Conservation (phyloP, 2,797 vertebrate species). For the Orientallactaga sibirica region DNA sequence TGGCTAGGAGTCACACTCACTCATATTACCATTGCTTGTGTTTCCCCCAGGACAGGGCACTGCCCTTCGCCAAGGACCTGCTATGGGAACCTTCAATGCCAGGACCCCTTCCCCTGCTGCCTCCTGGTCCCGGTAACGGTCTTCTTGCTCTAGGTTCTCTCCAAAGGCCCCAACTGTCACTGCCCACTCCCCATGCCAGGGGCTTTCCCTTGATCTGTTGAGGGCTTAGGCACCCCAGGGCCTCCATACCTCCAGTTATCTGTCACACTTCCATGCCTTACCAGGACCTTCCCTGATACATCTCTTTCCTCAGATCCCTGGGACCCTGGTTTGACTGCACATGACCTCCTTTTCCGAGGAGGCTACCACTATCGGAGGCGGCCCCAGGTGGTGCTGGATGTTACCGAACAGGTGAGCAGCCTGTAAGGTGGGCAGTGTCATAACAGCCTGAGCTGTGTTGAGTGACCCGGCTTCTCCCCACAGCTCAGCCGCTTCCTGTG, state of each 20-base stretch:
- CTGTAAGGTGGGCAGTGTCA: fast-evolving
- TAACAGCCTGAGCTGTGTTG: fast-evolving
- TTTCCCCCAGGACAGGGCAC: not conserved
- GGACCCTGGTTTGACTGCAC: slow-evolving; percentile 75
- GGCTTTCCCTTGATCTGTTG: not conserved
- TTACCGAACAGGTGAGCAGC: slow-evolving; percentile 77
- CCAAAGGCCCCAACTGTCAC: not conserved
- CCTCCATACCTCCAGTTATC: not conserved
- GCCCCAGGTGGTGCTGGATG: slow-evolving; percentile 64
- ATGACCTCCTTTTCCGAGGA: slow-evolving; percentile 79
- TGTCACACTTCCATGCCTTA: not conserved
- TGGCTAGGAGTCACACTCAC: too few relatives aligned
- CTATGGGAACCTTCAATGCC: slow-evolving; percentile 67
- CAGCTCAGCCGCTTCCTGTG: slow-evolving; percentile 87
- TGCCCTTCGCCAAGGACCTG: not conserved
- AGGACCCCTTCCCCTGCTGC: slow-evolving; percentile 79
- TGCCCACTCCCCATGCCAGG: too few relatives aligned
- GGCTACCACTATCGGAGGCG: slow-evolving; percentile 17
- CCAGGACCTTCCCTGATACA: not conserved
- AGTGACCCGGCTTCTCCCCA: fast-evolving
- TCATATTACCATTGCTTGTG: not conserved
- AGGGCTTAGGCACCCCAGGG: too few relatives aligned
- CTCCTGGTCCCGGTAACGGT: slow-evolving; percentile 69
- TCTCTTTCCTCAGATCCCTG: slow-evolving; percentile 71
- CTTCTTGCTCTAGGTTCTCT: not conserved